A percentile compares a stretch with the other conserved stretches of the same genome.
Evolutionary conservation across 2,888 invertebrate species (phyloP).

Genomic region (Dryadula phaetusa): DNA sequence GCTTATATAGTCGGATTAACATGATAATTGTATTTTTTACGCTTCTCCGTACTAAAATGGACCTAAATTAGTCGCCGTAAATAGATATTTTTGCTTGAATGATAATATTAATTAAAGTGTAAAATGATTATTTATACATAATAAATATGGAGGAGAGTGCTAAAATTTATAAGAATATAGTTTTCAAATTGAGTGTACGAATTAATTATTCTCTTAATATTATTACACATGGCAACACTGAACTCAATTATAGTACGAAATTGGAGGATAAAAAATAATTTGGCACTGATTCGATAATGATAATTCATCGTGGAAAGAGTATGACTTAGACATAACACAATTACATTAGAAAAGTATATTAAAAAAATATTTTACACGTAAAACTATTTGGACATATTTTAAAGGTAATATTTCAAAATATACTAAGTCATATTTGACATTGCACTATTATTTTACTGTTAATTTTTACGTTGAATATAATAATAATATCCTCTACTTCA

Average conservation of each 20-base stretch:
- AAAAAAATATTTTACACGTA: constrained; percentile 20
- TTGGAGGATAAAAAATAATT: constrained; percentile 23
- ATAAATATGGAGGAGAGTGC: neutral
- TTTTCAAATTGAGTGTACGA: neutral
- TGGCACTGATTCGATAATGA: constrained; percentile 30
- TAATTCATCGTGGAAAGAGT: constrained; percentile 13
- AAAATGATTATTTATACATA: neutral
- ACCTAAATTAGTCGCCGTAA: too few relatives aligned
- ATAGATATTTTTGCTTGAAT: too few relatives aligned
- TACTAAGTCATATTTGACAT: constrained; percentile 2
- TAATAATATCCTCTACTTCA: constrained; percentile 14
- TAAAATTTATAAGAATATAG: constrained; percentile 7
- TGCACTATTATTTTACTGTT: constrained; percentile 5
- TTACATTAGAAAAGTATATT: constrained; percentile 20
- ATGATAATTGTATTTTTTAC: too few relatives aligned
- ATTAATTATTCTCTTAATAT: constrained; percentile 22
- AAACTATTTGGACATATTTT: constrained; percentile 19
- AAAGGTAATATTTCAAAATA: neutral
- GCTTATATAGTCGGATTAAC: neutral
- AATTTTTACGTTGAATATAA: constrained; percentile 15
- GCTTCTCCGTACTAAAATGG: neutral
- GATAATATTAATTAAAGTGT: neutral
- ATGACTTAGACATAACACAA: constrained; percentile 23
- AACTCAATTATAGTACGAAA: constrained; percentile 3
- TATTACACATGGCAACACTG: constrained; percentile 22